Conservation (phyloP, 2,797 vertebrate genomes). For the Danio aesculapii region DNA sequence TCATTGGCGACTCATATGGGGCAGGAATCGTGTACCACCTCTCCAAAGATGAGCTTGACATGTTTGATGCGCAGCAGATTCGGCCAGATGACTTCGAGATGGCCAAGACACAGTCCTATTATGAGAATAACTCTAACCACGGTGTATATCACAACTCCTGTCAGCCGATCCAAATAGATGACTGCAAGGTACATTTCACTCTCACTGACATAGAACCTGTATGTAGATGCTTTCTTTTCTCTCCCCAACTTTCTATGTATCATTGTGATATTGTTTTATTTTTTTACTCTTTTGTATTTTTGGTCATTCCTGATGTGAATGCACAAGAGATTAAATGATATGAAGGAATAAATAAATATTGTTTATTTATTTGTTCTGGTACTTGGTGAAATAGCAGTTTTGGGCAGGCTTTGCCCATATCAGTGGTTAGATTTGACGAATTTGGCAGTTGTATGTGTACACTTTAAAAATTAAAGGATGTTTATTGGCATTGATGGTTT, state of each 20-base stretch:
- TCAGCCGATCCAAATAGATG: constrained; percentile 88
- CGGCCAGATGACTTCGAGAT: constrained; percentile 90
- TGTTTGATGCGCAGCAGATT: constrained; percentile 88
- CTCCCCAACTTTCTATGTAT: constrained; percentile 67
- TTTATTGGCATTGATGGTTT: too few species aligned
- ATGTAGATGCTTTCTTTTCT: constrained; percentile 83
- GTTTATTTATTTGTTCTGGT: constrained; percentile 67
- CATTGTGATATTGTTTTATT: constrained; percentile 34
- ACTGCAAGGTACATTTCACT: constrained; percentile 98
- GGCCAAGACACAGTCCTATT: constrained; percentile 91
- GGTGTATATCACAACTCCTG: constrained; percentile 94
- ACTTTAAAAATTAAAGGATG: neutral
- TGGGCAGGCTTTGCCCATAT: constrained; percentile 47
- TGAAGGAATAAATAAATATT: constrained; percentile 64
- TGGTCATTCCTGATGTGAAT: constrained; percentile 58
- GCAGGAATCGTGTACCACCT: constrained; percentile 98
- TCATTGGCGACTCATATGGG: constrained; percentile 96
- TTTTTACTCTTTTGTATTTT: constrained; percentile 58
- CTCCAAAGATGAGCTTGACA: constrained; percentile 92
- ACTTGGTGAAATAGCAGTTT: constrained; percentile 81
- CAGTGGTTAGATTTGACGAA: neutral
- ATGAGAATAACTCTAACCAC: constrained; percentile 95
- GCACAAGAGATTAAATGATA: constrained; percentile 53
- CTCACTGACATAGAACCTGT: constrained; percentile 98
- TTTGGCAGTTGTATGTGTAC: neutral